Evolutionary conservation across 2,797 vertebrate species (phyloP).

Genomic region (Platyrinchus mystaceus): DNA sequence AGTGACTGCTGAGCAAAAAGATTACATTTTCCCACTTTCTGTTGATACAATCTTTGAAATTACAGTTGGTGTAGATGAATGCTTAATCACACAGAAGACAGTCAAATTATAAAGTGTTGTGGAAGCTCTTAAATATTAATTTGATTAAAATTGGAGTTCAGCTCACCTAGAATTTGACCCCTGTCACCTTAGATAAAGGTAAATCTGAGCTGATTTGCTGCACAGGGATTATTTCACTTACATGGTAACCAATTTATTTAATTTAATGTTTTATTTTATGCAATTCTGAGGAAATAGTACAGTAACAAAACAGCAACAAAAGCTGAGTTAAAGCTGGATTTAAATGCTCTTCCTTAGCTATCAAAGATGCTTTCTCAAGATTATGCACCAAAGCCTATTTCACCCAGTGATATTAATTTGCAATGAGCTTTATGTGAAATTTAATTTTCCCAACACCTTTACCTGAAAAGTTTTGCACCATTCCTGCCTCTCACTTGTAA

Average conservation of each 20-base stretch:
- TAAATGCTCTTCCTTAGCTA: neutral
- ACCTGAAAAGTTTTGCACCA: neutral
- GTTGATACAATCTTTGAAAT: slow-evolving; percentile 32
- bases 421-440: neutral
- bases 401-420: neutral
- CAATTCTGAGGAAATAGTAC: neutral
- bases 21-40: neutral
- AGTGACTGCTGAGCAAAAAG: neutral
- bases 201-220: neutral
- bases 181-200: neutral
- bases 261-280: neutral
- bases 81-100: slow-evolving; percentile 9
- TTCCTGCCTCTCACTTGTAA: neutral
- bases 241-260: neutral
- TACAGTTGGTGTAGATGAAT: slow-evolving; percentile 6
- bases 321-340: neutral
- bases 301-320: neutral
- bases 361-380: neutral
- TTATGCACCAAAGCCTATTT: neutral
- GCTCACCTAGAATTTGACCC: neutral
- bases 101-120: neutral
- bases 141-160: slow-evolving; percentile 29
- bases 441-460: neutral
- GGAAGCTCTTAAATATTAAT: slow-evolving; percentile 30
- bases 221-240: neutral